These are phyloP conservation scores for Microctonus brassicae DNA, from an alignment of 2,888 invertebrate genomes.

Conservation along the genomic window DNA sequence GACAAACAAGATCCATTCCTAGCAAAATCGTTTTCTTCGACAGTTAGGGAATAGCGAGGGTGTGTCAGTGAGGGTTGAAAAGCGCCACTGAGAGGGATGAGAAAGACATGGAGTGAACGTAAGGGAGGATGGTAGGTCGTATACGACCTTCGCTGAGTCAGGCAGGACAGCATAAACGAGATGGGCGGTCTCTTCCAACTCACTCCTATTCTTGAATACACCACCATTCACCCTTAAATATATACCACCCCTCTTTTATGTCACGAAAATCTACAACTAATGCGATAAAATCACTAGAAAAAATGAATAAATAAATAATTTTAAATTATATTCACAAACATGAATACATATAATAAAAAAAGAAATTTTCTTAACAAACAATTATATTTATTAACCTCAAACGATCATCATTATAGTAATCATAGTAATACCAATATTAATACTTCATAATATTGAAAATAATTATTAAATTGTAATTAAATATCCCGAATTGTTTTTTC, in stretches of 20 bases:
- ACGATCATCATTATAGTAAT: too few species aligned
- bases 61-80: constrained; percentile 46
- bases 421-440: too few species aligned
- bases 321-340: neutral
- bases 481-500: too few species aligned
- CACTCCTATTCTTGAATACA: constrained; percentile 52
- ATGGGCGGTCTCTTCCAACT: constrained; percentile 62
- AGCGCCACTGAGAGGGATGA: neutral
- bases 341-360: neutral
- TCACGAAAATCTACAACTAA: neutral
- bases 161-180: constrained; percentile 63
- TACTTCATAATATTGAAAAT: too few species aligned
- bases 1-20: constrained; percentile 55
- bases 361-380: too few species aligned
- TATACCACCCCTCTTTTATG: constrained; percentile 8
- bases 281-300: neutral
- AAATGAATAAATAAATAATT: neutral
- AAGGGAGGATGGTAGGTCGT: constrained; percentile 35
- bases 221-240: constrained; percentile 58
- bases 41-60: constrained; percentile 22
- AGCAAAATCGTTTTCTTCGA: constrained; percentile 60
- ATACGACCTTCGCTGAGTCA: constrained; percentile 57
- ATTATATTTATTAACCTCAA: too few species aligned
- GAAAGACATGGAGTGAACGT: constrained; percentile 25
- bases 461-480: too few species aligned